Percentiles rank a stretch among this genome's conserved stretches.
Evolutionary conservation across 2,888 invertebrate species (phyloP).

Genomic region (Oxystoma pomonae): DNA sequence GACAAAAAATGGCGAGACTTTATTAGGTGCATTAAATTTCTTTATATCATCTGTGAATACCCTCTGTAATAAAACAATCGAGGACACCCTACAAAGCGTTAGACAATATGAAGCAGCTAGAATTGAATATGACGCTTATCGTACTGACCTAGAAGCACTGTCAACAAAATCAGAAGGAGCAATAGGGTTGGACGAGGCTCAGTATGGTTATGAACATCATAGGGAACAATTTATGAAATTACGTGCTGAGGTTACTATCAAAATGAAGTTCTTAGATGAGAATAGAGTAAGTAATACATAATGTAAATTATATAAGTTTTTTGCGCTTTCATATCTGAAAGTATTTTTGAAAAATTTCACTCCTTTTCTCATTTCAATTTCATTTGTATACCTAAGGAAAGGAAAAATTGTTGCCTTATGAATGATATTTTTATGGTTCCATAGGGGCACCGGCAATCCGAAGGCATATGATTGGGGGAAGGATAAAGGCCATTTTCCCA

Average conservation of each 20-base stretch:
- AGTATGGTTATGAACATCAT: slow-evolving; percentile 77
- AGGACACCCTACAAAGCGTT: slow-evolving; percentile 82
- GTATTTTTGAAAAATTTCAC: background rate
- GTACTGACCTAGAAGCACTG: slow-evolving; percentile 85
- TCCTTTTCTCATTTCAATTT: background rate
- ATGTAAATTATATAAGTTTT: background rate
- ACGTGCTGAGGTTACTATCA: slow-evolving; percentile 89
- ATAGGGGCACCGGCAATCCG: slow-evolving; percentile 3
- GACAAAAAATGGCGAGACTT: slow-evolving; percentile 88
- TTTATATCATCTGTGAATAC: slow-evolving; percentile 96
- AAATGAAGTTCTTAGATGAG: slow-evolving; percentile 94
- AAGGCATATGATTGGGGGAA: too few relatives aligned
- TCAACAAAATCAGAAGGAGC: slow-evolving; percentile 60
- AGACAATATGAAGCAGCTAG: slow-evolving; percentile 72
- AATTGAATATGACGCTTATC: slow-evolving; percentile 97
- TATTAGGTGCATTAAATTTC: slow-evolving; percentile 90
- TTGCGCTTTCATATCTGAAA: too few relatives aligned
- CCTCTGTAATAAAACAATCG: slow-evolving; percentile 95
- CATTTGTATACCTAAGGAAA: too few relatives aligned
- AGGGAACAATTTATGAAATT: slow-evolving; percentile 90
- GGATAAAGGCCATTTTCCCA: too few relatives aligned
- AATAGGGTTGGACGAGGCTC: slow-evolving; percentile 71
- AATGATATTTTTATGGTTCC: slow-evolving; percentile 4
- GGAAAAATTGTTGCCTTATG: too few relatives aligned
- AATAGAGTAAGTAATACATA: slow-evolving; percentile 70